Conservation (phyloP, 2,113 vertebrate species). For the Cranoglanis bouderius region DNA sequence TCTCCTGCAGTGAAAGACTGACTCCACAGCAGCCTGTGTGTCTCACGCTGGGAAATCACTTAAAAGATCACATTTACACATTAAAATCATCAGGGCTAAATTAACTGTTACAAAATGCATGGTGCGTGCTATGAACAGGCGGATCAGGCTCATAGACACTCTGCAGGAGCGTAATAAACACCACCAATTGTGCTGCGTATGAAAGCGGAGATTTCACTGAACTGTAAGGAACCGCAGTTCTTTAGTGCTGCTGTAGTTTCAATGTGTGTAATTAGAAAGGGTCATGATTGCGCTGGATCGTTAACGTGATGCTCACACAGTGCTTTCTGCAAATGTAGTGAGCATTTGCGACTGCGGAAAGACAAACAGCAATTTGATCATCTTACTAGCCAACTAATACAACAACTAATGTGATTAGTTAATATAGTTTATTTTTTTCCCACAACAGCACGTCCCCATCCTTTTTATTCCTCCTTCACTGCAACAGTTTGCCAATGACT, state of each 20-base stretch:
- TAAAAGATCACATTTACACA: conserved; percentile 30
- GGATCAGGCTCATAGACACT: conserved; percentile 15
- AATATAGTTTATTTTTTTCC: not conserved
- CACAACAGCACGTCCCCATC: not conserved
- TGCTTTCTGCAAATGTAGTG: not conserved
- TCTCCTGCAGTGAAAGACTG: conserved; percentile 20
- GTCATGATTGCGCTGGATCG: not conserved
- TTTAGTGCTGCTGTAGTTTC: conserved; percentile 4
- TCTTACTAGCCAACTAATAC: not conserved
- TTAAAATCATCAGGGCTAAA: conserved; percentile 29
- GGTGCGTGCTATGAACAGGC: not conserved
- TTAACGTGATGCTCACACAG: not conserved
- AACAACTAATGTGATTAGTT: not conserved
- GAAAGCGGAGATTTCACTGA: conserved; percentile 3
- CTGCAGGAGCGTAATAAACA: conserved; percentile 33
- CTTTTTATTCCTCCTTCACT: not conserved
- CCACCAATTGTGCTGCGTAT: not conserved
- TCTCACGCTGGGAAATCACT: conserved; percentile 12
- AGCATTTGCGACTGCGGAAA: not conserved
- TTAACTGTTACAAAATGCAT: conserved; percentile 15
- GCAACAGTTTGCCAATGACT: not conserved
- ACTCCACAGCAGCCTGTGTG: conserved; percentile 12
- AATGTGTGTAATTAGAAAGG: conserved; percentile 2
- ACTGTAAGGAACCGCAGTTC: conserved; percentile 5
- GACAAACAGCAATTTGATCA: not conserved